Conservation (phyloP, 2,797 vertebrate species). For the Hydrolagus colliei region DNA sequence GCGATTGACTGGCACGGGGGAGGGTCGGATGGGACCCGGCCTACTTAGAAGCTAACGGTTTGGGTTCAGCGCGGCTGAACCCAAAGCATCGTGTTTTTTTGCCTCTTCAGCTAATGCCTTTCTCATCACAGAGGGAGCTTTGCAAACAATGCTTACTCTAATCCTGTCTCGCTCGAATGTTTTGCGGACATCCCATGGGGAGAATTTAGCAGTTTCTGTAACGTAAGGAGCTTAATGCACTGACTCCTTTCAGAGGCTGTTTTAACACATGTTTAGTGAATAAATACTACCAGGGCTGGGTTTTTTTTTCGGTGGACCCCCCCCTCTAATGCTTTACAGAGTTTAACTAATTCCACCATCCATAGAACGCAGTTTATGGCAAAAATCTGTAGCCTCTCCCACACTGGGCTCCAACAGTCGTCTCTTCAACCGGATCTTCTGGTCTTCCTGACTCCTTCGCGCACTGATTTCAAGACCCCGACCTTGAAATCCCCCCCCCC, state of each 20-base stretch:
- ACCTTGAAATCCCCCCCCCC: no score
- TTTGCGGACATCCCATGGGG: conserved; percentile 60
- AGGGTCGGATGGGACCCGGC: no score
- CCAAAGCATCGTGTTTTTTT: neutral
- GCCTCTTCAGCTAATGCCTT: neutral
- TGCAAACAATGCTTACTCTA: conserved; percentile 45
- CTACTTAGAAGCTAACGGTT: conserved; percentile 55
- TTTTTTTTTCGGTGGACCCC: neutral
- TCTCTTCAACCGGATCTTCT: no score
- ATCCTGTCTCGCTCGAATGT: conserved; percentile 68
- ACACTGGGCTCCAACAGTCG: no score
- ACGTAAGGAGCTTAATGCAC: conserved; percentile 50
- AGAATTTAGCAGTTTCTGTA: conserved; percentile 59
- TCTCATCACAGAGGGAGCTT: neutral
- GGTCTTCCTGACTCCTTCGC: no score
- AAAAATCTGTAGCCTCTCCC: no score
- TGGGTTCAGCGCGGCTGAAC: neutral
- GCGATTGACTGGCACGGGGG: conserved; percentile 44
- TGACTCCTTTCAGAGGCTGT: no score
- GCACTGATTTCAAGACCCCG: no score
- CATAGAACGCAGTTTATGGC: no score
- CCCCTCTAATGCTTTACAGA: no score
- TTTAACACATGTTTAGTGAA: neutral
- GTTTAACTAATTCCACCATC: no score
- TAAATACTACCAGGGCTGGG: neutral